Base-by-base conservation (phyloP, 2,797 vertebrate genomes). In the Falco berigora region DNA sequence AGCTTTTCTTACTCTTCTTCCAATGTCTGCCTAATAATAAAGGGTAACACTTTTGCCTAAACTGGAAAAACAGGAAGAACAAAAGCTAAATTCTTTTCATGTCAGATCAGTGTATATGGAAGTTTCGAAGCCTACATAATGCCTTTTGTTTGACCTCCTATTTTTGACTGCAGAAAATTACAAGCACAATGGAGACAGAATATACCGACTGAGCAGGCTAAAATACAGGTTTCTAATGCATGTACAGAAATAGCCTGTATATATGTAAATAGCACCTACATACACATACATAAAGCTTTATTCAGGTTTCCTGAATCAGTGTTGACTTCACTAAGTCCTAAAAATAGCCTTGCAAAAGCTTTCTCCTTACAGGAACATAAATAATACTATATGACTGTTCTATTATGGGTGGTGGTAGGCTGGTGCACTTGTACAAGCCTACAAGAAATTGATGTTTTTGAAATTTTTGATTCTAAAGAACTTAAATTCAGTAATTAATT, bases 331-430 rank as follows among this genome's bases (percentile, higher is more conserved):
- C 49, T 73, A 86, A 66, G 25, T 53, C 73, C 76, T 88, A 95
- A 88, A 97, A 96, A 93, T 59, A 96, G 62, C 75, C 24, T 59
- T 78, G 62, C 23, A 72, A 94, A 92, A 86, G 68, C 75, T 75
- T 83, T 83, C 46, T 88, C 46, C 72, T 55, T 68, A 47, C 14
- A 71, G 52, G 78, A 95, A 62, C 58, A 77, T 30, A 91, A 91
- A 82, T 9, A 30, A 58, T 83, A 74, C 46, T 76, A 47, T 76
- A 44, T 64, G 86, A 66, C 28, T 91, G 53, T 81, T 92, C 62
- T 81, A 40, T 83, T 83, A 66, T 8, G 73, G 56, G 89, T 46
- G 55, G 17, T 11, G 17, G 68, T 50, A 76, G 78, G 69, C 49
- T 66, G 66, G 22, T 63, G 24, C 1, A 0, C 25, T 71, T 71